Evolutionary conservation across 2,113 vertebrate genomes (phyloP).

Genomic region (Equus przewalskii): DNA sequence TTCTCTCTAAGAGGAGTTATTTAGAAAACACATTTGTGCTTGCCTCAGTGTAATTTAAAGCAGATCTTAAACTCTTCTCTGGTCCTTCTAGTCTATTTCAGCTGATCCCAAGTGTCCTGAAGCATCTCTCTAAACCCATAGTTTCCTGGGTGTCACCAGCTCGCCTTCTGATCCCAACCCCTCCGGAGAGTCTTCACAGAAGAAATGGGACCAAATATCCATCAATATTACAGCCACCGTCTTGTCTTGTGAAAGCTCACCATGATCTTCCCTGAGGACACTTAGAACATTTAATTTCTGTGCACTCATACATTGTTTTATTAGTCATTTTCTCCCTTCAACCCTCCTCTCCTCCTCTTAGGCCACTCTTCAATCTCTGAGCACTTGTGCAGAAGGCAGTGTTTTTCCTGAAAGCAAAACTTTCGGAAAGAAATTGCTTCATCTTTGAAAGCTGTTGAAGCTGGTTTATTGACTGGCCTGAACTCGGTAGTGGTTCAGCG

Average conservation of each 20-base stretch:
- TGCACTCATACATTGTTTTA: background rate
- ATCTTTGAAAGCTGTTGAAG: background rate
- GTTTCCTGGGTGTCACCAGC: background rate
- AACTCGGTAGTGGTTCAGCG: background rate
- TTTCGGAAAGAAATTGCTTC: background rate
- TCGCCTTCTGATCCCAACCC: background rate
- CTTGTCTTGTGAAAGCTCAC: background rate
- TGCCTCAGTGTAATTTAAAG: background rate
- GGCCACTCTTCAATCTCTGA: background rate
- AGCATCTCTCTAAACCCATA: background rate
- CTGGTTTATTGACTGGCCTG: background rate
- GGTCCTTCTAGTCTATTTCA: background rate
- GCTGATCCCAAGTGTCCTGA: background rate
- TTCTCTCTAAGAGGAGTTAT: background rate
- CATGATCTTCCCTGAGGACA: background rate
- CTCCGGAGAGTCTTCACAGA: background rate
- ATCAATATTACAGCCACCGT: background rate
- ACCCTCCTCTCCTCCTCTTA: background rate
- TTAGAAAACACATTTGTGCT: background rate
- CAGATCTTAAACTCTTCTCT: background rate
- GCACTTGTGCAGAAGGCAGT: background rate
- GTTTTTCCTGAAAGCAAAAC: slow-evolving; percentile 29
- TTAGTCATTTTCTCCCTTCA: background rate
- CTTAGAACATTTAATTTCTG: background rate
- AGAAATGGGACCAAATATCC: background rate